Conservation (phyloP, 2,888 invertebrate species). For the Limenitis camilla region DNA sequence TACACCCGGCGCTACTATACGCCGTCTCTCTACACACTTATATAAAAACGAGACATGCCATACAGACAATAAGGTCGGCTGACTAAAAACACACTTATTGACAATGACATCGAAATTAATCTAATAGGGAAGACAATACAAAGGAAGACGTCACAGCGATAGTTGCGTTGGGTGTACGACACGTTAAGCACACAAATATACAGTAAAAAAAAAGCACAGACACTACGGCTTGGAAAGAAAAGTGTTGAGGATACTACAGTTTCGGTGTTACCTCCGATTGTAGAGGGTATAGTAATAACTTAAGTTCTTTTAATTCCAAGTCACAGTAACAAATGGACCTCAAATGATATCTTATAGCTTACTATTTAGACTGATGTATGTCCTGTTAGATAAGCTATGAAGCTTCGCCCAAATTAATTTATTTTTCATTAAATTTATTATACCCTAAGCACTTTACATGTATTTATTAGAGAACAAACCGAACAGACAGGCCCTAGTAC, state of each 20-base stretch:
- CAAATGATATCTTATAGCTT: conserved; percentile 28
- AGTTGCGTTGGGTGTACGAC: conserved; percentile 32
- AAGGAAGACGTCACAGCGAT: conserved; percentile 12
- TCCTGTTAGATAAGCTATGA: conserved; percentile 36
- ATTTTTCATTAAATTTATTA: conserved; percentile 16
- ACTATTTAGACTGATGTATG: conserved; percentile 22
- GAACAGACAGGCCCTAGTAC: background rate
- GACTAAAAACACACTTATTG: background rate
- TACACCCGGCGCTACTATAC: conserved; percentile 18
- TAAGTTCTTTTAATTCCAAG: conserved; percentile 17
- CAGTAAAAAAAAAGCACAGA: conserved; percentile 31
- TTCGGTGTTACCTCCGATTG: background rate
- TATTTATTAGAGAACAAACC: conserved; percentile 21
- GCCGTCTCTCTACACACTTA: background rate
- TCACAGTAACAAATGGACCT: conserved; percentile 29
- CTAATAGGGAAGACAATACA: background rate
- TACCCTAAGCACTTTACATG: conserved; percentile 23
- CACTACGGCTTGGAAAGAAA: conserved; percentile 26
- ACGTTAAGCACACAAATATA: conserved; percentile 36
- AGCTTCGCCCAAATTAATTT: conserved; percentile 24
- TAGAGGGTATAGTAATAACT: no score
- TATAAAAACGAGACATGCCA: background rate
- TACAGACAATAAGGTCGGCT: background rate
- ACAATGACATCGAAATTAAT: background rate
- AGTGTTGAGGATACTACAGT: conserved; percentile 2